These are phyloP conservation scores for Potorous gilbertii DNA, from an alignment of 2,797 vertebrate genomes.

Conservation along the genomic window DNA sequence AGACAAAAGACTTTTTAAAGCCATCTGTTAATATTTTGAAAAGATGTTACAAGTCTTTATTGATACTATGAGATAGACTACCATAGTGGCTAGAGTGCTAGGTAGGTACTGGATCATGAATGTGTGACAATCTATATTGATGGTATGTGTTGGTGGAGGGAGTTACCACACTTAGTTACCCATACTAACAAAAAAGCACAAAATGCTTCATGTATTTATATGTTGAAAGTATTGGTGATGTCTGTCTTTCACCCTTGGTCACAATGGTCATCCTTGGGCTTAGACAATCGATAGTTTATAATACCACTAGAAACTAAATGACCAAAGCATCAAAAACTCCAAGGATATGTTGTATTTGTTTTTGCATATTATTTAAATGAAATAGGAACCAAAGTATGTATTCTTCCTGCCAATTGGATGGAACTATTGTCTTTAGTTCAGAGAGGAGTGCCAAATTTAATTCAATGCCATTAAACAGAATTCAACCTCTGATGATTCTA, in stretches of 20 bases:
- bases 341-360: neutral
- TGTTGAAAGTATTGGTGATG: conserved; percentile 13
- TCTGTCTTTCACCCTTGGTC: conserved; percentile 30
- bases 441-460: neutral
- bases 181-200: neutral
- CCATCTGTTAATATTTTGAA: neutral
- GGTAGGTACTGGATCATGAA: neutral
- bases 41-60: neutral
- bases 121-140: too few species aligned
- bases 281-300: conserved; percentile 31
- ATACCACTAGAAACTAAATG: conserved; percentile 29
- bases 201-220: neutral
- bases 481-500: too few species aligned
- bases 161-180: neutral
- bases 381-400: neutral
- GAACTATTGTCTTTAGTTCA: neutral
- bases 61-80: neutral
- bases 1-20: neutral
- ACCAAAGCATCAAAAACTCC: neutral
- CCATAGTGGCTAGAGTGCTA: neutral
- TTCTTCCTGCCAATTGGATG: neutral
- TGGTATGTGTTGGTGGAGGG: neutral
- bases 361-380: neutral
- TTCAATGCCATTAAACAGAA: neutral
- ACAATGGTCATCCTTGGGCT: neutral